These are phyloP conservation scores for Hemistola chrysoprasaria DNA, from an alignment of 2,888 invertebrate species.

Conservation along the genomic window DNA sequence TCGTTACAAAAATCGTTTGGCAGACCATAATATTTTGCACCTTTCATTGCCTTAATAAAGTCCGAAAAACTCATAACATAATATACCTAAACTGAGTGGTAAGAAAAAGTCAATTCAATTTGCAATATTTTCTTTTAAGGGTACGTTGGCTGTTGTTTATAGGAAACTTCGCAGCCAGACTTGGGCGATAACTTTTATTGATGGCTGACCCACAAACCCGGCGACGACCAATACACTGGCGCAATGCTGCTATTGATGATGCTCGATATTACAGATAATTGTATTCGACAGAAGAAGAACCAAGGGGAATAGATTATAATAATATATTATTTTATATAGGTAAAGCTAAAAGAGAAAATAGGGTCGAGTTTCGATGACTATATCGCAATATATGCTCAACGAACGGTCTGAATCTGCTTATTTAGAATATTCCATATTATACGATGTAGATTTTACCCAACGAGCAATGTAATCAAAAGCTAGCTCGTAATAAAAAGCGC, in stretches of 20 bases:
- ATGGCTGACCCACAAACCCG: constrained; percentile 38
- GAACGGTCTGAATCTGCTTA: too few species aligned
- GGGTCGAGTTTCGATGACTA: too few species aligned
- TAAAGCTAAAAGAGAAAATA: not conserved
- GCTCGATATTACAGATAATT: constrained; percentile 8
- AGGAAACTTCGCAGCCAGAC: constrained; percentile 35
- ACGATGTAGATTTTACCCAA: not conserved
- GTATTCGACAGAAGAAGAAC: not conserved
- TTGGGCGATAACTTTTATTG: constrained; percentile 42
- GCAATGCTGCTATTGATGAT: constrained; percentile 16
- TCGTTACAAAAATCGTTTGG: too few species aligned
- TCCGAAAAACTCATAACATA: constrained; percentile 4
- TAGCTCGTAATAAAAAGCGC: constrained; percentile 9
- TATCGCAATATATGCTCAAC: too few species aligned
- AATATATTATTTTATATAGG: too few species aligned
- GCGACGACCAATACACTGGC: constrained; percentile 24
- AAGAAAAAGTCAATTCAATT: constrained; percentile 38
- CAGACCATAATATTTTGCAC: not conserved
- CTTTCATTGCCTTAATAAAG: constrained; percentile 11
- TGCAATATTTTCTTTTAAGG: constrained; percentile 37
- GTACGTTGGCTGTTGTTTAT: constrained; percentile 28
- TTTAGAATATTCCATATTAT: not conserved
- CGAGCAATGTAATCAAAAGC: constrained; percentile 14
- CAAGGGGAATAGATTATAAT: constrained; percentile 1
- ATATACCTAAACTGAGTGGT: constrained; percentile 11